phyloP scores from a whole-genome alignment of 2,113 vertebrate species.

The Artemisiospiza belli region DNA sequence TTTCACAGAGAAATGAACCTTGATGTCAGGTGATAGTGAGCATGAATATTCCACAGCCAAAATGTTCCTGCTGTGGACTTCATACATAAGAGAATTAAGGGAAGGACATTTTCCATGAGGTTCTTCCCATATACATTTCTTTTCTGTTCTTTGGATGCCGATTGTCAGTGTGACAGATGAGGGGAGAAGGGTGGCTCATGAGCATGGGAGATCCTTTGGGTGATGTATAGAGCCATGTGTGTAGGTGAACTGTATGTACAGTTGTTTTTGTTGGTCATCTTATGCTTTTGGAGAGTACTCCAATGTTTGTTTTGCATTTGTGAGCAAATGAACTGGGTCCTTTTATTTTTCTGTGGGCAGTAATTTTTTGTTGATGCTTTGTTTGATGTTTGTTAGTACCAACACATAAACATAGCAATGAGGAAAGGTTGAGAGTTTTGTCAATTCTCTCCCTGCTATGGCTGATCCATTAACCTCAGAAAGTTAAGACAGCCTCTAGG shows the following conservation, averaged over 20 bases:
- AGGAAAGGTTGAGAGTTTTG: background rate
- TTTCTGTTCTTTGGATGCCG: background rate
- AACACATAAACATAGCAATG: background rate
- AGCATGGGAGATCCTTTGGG: background rate
- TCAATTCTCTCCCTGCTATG: background rate
- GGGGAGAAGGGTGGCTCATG: background rate
- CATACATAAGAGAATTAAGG: background rate
- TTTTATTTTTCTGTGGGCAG: background rate
- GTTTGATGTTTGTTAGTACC: background rate
- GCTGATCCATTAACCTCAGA: background rate
- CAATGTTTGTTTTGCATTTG: background rate
- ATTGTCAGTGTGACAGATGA: background rate
- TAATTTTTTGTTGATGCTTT: background rate
- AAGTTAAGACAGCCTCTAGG: background rate
- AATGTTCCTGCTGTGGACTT: background rate
- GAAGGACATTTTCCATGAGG: background rate
- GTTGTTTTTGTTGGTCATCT: background rate
- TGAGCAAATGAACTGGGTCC: background rate
- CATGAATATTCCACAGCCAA: constrained; percentile 48
- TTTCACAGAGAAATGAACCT: constrained; percentile 44
- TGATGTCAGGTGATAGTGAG: constrained; percentile 36
- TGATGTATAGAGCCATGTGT: background rate
- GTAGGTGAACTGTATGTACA: background rate
- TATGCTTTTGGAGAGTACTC: background rate
- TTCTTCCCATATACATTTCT: background rate